These are phyloP conservation scores for Brachycybe producta DNA, from an alignment of 2,888 invertebrate species.

Conservation along the genomic window DNA sequence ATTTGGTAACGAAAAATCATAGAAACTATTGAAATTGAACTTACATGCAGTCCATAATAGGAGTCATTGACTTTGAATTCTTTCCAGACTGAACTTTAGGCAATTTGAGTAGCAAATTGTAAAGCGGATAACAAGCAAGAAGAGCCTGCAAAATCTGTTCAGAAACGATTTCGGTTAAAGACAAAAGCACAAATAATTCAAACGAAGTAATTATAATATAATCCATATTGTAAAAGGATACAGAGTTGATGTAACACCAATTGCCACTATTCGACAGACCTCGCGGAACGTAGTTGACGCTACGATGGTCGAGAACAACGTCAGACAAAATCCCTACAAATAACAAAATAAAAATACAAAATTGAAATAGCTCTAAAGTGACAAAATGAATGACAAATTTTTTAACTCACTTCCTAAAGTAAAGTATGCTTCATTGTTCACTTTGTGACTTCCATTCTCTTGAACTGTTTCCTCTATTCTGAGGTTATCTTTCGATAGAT, in stretches of 20 bases:
- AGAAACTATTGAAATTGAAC: conserved; percentile 32
- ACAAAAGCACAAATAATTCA: conserved; percentile 4
- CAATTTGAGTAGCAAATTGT: conserved; percentile 70
- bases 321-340: conserved; percentile 56
- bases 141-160: conserved; percentile 69
- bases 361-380: too few relatives aligned
- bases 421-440: too few relatives aligned
- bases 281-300: conserved; percentile 68
- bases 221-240: conserved; percentile 1
- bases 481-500: too few relatives aligned
- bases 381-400: too few relatives aligned
- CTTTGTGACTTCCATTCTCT: too few relatives aligned
- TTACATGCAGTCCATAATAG: conserved; percentile 86
- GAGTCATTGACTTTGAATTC: conserved; percentile 41
- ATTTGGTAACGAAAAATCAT: background rate
- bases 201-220: background rate
- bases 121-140: conserved; percentile 87
- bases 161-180: conserved; percentile 17
- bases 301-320: conserved; percentile 62
- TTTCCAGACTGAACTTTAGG: conserved; percentile 42
- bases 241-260: conserved; percentile 81
- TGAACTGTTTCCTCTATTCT: too few relatives aligned
- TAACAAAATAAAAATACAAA: conserved; percentile 2
- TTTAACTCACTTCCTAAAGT: too few relatives aligned
- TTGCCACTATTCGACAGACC: conserved; percentile 87